Evolutionary conservation across 2,113 vertebrate genomes (phyloP).

Genomic region (Connochaetes taurinus): DNA sequence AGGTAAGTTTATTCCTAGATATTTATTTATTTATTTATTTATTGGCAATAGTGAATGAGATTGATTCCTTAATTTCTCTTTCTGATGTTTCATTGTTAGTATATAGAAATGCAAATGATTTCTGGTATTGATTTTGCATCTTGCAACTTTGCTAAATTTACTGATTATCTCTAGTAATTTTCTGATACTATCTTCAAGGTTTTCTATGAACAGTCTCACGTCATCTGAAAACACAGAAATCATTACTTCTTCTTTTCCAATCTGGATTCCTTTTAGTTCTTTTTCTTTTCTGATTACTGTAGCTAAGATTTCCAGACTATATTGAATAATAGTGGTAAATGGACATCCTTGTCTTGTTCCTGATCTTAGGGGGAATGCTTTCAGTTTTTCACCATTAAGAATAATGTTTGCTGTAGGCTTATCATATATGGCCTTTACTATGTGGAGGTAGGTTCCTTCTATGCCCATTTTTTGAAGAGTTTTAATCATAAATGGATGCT

Average conservation of each 20-base stretch:
- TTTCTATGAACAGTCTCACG: background rate
- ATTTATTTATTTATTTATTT: background rate
- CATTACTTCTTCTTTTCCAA: background rate
- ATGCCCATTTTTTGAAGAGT: background rate
- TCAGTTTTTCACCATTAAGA: background rate
- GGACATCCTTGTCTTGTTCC: background rate
- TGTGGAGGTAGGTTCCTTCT: background rate
- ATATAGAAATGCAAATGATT: background rate
- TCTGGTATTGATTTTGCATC: background rate
- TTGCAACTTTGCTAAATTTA: background rate
- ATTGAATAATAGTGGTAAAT: background rate
- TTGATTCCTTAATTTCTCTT: background rate
- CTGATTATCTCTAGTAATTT: background rate
- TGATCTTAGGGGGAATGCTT: background rate
- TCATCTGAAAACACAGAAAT: background rate
- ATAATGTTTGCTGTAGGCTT: background rate
- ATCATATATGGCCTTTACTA: background rate
- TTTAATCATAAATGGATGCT: background rate
- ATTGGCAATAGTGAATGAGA: background rate
- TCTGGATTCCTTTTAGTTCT: background rate
- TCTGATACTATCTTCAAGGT: background rate
- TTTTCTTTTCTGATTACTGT: background rate
- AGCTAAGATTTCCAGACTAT: background rate
- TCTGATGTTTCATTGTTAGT: background rate
- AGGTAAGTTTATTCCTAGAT: background rate